Evolutionary conservation across 2,797 vertebrate species (phyloP).

Genomic region (Sitta carolinensis): DNA sequence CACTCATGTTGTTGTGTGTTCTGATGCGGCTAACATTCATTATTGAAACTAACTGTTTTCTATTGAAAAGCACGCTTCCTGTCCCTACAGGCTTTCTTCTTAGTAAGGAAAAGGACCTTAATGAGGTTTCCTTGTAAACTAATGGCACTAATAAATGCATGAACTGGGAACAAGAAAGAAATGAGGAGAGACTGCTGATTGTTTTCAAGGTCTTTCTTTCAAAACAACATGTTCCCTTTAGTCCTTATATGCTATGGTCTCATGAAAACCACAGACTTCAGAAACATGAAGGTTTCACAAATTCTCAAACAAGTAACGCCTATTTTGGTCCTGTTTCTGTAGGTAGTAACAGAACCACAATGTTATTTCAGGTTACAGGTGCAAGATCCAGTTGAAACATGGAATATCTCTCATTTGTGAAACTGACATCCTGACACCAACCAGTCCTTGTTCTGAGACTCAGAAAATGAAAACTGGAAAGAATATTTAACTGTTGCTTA

Average conservation of each 20-base stretch:
- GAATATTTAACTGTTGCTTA: not conserved
- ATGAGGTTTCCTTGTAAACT: constrained; percentile 54
- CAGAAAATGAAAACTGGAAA: not conserved
- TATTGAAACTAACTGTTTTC: constrained; percentile 59
- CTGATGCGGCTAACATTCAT: constrained; percentile 18
- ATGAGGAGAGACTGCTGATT: not conserved
- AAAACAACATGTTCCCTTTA: constrained; percentile 44
- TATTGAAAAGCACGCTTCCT: constrained; percentile 34
- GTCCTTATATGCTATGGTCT: not conserved
- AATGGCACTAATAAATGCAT: constrained; percentile 63
- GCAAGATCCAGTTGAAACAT: not conserved
- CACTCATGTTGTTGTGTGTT: constrained; percentile 23
- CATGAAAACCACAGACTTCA: not conserved
- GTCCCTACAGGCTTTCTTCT: constrained; percentile 40
- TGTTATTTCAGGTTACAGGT: not conserved
- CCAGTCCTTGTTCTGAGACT: not conserved
- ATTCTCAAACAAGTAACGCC: not conserved
- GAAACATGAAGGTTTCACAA: not conserved
- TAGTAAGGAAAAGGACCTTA: constrained; percentile 11
- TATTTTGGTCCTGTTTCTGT: not conserved
- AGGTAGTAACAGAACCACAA: not conserved
- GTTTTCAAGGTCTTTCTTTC: constrained; percentile 24
- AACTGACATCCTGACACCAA: not conserved
- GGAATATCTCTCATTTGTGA: not conserved
- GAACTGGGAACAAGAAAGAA: constrained; percentile 27